Evolutionary conservation across 92 coral and sea anemone species (phyloP).

Genomic region (Porites divaricata): DNA sequence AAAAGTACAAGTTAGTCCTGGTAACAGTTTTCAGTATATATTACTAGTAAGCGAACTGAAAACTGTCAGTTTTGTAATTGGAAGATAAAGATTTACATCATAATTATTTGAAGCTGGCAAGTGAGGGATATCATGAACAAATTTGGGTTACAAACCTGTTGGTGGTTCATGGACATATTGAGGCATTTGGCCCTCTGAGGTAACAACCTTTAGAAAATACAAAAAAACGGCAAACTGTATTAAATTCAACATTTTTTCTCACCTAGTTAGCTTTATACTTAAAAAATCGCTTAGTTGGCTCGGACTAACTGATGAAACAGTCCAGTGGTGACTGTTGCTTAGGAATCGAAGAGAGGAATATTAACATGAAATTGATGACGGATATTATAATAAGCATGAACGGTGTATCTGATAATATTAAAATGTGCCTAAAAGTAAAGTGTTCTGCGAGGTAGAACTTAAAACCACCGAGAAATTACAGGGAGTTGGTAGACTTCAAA

Average conservation of each 20-base stretch:
- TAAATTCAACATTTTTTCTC: not conserved
- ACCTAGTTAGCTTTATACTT: not conserved
- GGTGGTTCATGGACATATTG: constrained; percentile 24
- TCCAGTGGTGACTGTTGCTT: no score
- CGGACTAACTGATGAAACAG: not conserved
- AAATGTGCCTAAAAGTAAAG: not conserved
- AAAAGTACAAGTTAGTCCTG: no score
- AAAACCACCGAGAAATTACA: not conserved
- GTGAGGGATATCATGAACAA: not conserved
- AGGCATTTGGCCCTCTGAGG: constrained; percentile 24
- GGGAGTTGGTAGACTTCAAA: not conserved
- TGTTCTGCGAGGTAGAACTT: not conserved
- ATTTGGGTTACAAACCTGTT: constrained; percentile 2
- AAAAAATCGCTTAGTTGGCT: not conserved
- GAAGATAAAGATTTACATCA: no score
- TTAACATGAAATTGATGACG: not conserved
- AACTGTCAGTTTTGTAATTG: no score
- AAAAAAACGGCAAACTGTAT: not conserved
- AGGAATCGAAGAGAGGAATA: not conserved
- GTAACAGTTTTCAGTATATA: no score
- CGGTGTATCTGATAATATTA: not conserved
- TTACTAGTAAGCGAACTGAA: no score
- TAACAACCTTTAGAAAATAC: constrained; percentile 1
- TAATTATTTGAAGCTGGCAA: not conserved
- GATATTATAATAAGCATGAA: not conserved